These are phyloP conservation scores for Carcinoscorpius rotundicauda DNA, from an alignment of 1,140 invertebrate genomes.

Conservation along the genomic window DNA sequence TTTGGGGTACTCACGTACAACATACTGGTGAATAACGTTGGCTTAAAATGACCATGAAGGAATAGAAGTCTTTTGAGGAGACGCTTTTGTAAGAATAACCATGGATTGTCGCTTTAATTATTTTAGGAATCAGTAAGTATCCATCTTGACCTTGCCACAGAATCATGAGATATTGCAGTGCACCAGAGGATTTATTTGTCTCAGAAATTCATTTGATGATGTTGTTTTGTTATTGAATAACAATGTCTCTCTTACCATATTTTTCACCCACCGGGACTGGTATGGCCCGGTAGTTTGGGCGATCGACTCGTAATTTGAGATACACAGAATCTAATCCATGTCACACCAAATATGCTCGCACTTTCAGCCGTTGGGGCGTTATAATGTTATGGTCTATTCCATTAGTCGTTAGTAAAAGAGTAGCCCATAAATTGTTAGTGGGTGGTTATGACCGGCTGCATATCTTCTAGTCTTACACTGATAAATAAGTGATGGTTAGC, in stretches of 20 bases:
- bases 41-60: constrained; percentile 22
- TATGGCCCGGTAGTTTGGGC: no score
- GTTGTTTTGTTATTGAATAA: constrained; percentile 25
- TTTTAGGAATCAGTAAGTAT: constrained; percentile 6
- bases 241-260: constrained; percentile 33
- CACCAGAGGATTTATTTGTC: constrained; percentile 17
- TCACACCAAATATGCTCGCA: no score
- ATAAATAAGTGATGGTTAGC: no score
- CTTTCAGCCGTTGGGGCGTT: no score
- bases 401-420: no score
- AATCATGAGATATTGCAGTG: constrained; percentile 23
- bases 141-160: constrained; percentile 16
- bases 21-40: constrained; percentile 21
- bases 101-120: neutral
- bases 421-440: no score
- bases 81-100: neutral
- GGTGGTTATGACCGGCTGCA: no score
- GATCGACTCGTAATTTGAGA: no score
- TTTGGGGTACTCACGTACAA: constrained; percentile 19
- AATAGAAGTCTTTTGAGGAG: constrained; percentile 8
- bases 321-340: no score
- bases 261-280: constrained; percentile 32
- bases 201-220: constrained; percentile 14
- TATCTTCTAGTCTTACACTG: no score
- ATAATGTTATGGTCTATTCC: no score